Evolutionary conservation across 2,797 vertebrate genomes (phyloP), one percentile per base, ranked within the genome.

Genomic region (Sebastes alutus): DNA sequence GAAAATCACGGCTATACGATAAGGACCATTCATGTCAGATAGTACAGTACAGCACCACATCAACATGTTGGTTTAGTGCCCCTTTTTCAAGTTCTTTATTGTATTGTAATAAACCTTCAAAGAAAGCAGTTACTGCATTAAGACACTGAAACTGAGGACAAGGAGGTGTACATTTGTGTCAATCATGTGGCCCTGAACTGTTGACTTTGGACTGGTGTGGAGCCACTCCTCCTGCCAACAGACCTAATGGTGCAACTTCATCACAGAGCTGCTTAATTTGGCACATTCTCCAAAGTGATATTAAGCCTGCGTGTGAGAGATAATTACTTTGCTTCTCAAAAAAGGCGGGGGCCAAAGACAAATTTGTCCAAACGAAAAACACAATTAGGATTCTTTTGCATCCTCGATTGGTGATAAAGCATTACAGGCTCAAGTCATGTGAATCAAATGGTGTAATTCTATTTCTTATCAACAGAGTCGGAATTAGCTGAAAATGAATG

Each of bases 201-300:
- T 75, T 67, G 38, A 72, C 22, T 58, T 1, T 42, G 38, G 1
- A 58, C 55, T 59, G 55, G 35, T 55, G 70, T 38, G 32, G n/a
- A 70, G 35, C 58, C 64, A 10, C 25, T 25, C 30, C 58, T 73
- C 27, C 72, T 87, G 77, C 74, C 80, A 75, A 64, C 73, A 62
- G 5, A 73, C 75, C 77, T 70, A 85, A 89, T 64, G 38, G 61
- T 30, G 71, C 42, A 77, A 80, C 75, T 85, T 81, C 60, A 88
- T 88, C 74, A 85, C 52, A 74, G 33, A 14, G 72, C 58, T 72
- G 62, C 59, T 75, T 81, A 73, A 87, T 73, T 75, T 64, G 63
- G 46, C 75, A 84, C 65, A 77, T 88, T 78, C 64, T 81, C 64
- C 22, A 85, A 75, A 87, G 79, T 84, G 81, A 89, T 86, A 84